A percentile compares a stretch with the other conserved stretches of the same genome.
These are phyloP conservation scores for Aphrocallistes beatrix DNA, from an alignment of 37 sponge, comb jelly and placozoan species.

Conservation along the genomic window DNA sequence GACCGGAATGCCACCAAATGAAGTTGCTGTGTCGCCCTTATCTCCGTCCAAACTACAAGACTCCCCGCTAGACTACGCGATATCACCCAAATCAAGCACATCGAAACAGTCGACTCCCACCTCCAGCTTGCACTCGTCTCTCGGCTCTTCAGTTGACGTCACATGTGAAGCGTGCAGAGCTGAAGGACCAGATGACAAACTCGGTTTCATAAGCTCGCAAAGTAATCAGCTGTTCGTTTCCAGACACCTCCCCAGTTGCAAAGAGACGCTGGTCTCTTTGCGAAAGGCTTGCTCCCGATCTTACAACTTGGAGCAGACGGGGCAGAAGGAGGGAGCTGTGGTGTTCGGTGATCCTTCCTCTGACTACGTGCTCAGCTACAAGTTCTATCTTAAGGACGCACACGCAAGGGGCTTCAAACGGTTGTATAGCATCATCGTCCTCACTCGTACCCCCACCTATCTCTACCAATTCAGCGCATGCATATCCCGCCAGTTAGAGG, in stretches of 20 bases:
- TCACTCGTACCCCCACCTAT: neutral
- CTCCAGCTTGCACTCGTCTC: neutral
- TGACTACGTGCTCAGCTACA: slow-evolving; percentile 10
- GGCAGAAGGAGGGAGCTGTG: neutral
- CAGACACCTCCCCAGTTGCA: neutral
- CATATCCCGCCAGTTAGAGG: neutral
- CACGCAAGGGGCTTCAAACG: neutral
- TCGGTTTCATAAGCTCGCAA: neutral
- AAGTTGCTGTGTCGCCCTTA: neutral
- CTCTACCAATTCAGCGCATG: neutral
- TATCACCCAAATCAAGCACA: neutral
- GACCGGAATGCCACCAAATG: neutral
- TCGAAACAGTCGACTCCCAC: neutral
- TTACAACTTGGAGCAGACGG: neutral
- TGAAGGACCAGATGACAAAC: neutral
- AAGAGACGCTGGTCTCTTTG: neutral
- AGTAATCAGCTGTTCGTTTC: neutral
- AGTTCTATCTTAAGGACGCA: slow-evolving; percentile 11
- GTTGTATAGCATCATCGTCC: neutral
- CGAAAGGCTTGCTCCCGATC: neutral
- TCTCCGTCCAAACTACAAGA: neutral
- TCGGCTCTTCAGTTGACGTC: neutral
- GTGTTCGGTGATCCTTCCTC: slow-evolving; percentile 5
- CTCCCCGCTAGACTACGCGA: neutral
- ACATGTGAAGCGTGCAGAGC: neutral